Evolutionary conservation across 2,113 vertebrate species (phyloP).

Genomic region (Phodopus roborovskii): DNA sequence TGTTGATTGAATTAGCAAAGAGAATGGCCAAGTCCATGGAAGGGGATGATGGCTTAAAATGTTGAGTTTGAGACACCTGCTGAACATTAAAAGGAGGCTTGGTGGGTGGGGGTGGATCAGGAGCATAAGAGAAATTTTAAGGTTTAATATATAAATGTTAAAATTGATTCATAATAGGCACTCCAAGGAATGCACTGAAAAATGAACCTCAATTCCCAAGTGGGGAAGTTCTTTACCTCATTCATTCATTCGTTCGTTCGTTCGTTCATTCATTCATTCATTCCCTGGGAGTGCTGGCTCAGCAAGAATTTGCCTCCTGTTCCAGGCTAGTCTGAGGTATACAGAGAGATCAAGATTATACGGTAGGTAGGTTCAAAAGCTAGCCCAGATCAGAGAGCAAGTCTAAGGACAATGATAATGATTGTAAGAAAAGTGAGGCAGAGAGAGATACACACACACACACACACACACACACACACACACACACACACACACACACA

Average conservation of each 20-base stretch:
- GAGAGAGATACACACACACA: not conserved
- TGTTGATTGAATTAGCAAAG: not conserved
- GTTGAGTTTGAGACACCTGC: not conserved
- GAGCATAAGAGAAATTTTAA: not conserved
- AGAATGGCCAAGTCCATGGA: not conserved
- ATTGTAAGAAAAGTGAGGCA: not conserved
- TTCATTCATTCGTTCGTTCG: not conserved
- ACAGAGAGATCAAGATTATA: not conserved
- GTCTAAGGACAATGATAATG: too few relatives aligned
- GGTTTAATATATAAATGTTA: not conserved
- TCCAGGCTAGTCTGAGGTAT: too few relatives aligned
- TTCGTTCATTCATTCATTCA: not conserved
- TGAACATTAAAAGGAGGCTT: not conserved
- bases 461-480: not conserved
- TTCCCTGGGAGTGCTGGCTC: not conserved
- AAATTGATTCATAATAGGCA: not conserved
- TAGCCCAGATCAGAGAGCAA: not conserved
- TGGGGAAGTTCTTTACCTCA: not conserved
- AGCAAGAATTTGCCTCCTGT: not conserved
- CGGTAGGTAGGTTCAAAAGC: too few relatives aligned
- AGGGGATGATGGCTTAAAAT: not conserved
- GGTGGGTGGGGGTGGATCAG: not conserved
- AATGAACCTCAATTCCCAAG: not conserved
- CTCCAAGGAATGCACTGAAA: not conserved
- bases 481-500: not conserved